These are phyloP conservation scores for Poecilia wingei DNA, from an alignment of 2,797 vertebrate species.

Conservation along the genomic window DNA sequence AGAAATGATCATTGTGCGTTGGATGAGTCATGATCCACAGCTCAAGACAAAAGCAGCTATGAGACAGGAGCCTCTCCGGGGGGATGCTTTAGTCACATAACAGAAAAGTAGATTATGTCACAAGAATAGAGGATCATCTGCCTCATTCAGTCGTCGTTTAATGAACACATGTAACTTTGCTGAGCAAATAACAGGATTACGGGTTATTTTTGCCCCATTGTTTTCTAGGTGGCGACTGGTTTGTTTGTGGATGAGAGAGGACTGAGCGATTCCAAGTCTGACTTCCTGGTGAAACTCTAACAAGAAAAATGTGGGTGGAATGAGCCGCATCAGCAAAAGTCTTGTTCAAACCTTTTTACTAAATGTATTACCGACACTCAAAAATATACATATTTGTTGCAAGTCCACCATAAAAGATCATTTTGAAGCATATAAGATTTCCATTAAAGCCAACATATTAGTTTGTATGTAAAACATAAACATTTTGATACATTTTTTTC, in stretches of 20 bases:
- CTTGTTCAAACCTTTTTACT: not conserved
- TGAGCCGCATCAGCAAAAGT: not conserved
- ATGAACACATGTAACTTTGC: conserved; percentile 16
- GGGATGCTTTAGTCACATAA: conserved; percentile 22
- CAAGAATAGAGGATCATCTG: conserved; percentile 19
- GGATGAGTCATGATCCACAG: conserved; percentile 20
- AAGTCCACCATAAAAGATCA: not conserved
- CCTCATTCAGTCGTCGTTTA: conserved; percentile 14
- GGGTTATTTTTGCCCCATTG: conserved; percentile 39
- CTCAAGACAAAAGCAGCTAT: conserved; percentile 42
- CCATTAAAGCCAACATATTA: not conserved
- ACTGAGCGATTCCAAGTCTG: not conserved
- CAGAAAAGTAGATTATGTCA: conserved; percentile 26
- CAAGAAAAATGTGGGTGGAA: not conserved
- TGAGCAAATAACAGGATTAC: conserved; percentile 51
- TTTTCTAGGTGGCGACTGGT: conserved; percentile 48
- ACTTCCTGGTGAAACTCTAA: not conserved
- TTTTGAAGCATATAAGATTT: not conserved
- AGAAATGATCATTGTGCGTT: conserved; percentile 29
- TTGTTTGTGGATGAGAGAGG: conserved; percentile 35
- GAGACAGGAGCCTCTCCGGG: not conserved
- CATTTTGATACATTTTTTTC: not conserved
- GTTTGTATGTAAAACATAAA: not conserved
- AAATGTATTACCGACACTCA: not conserved
- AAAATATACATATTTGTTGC: not conserved